Percentiles rank a stretch among this genome's conserved stretches.
Conservation (phyloP, 37 sponge, comb jelly and placozoan genomes). For the Corticium candelabrum region DNA sequence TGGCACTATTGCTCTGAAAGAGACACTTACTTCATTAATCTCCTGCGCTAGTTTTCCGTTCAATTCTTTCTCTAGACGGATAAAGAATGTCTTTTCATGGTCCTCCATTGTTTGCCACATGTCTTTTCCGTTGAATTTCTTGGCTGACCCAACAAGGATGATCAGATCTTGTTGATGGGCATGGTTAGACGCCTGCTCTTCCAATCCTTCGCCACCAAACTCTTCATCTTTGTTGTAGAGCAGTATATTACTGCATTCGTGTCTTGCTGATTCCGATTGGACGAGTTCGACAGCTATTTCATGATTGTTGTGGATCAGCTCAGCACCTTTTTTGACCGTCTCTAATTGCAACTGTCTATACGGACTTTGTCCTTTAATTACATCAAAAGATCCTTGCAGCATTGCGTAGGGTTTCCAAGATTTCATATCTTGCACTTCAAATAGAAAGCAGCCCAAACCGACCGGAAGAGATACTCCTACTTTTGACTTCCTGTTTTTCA, state of each 20-base stretch:
- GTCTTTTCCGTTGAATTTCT: not conserved
- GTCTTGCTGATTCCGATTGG: no score
- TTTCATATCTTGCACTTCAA: not conserved
- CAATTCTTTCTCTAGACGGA: not conserved
- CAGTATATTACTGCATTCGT: not conserved
- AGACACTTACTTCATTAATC: not conserved
- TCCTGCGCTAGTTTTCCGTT: not conserved
- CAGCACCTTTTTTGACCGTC: not conserved
- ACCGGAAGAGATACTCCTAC: no score
- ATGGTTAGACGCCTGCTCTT: not conserved
- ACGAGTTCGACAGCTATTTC: no score
- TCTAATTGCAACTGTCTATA: not conserved
- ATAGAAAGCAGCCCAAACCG: conserved; percentile 1
- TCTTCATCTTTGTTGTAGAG: no score
- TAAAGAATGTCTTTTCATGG: not conserved
- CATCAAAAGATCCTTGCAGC: not conserved
- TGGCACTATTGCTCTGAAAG: no score
- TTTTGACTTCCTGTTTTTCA: not conserved
- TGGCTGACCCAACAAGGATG: no score
- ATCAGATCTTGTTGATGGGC: not conserved
- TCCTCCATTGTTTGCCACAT: not conserved
- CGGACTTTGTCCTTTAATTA: not conserved
- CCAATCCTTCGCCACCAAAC: not conserved
- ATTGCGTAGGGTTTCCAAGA: not conserved
- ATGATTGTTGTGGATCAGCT: not conserved